phyloP scores from a whole-genome alignment of 1,140 invertebrate genomes.

The Scaptodrosophila lebanonensis region DNA sequence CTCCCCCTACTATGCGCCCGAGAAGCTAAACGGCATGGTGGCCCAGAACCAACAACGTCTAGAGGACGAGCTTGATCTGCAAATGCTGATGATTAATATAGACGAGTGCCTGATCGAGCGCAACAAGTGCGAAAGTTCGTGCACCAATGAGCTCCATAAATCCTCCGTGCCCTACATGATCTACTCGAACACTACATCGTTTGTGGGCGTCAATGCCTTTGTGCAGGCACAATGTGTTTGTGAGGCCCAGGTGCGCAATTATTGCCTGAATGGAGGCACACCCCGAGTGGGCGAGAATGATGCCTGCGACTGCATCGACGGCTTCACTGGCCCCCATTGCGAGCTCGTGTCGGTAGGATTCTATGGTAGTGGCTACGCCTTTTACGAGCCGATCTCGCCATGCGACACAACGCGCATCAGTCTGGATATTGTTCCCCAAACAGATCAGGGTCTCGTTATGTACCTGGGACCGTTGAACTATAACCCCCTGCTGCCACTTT shows the following conservation, averaged over 20 bases:
- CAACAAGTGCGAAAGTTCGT: conserved; percentile 84
- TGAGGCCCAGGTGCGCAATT: conserved; percentile 78
- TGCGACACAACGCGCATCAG: conserved; percentile 88
- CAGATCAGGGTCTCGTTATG: conserved; percentile 89
- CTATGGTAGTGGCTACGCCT: conserved; percentile 90
- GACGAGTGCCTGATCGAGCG: conserved; percentile 90
- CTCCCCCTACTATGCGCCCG: conserved; percentile 91
- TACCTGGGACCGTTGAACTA: conserved; percentile 91
- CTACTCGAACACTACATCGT: conserved; percentile 92
- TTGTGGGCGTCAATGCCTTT: conserved; percentile 90
- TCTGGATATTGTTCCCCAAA: conserved; percentile 86
- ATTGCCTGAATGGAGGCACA: conserved; percentile 86
- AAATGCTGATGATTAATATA: conserved; percentile 90
- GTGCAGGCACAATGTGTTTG: conserved; percentile 87
- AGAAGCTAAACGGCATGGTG: conserved; percentile 89
- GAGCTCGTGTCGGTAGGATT: conserved; percentile 93
- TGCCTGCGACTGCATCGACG: conserved; percentile 83
- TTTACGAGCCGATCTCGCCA: conserved; percentile 88
- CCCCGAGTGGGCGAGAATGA: conserved; percentile 78
- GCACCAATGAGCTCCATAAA: conserved; percentile 84
- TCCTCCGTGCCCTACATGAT: conserved; percentile 86
- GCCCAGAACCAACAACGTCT: conserved; percentile 83
- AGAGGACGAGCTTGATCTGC: conserved; percentile 83
- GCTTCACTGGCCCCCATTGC: conserved; percentile 91
- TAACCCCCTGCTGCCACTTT: conserved; percentile 80